Evolutionary conservation across 2,113 vertebrate genomes (phyloP).

Genomic region (Corythaixoides concolor): DNA sequence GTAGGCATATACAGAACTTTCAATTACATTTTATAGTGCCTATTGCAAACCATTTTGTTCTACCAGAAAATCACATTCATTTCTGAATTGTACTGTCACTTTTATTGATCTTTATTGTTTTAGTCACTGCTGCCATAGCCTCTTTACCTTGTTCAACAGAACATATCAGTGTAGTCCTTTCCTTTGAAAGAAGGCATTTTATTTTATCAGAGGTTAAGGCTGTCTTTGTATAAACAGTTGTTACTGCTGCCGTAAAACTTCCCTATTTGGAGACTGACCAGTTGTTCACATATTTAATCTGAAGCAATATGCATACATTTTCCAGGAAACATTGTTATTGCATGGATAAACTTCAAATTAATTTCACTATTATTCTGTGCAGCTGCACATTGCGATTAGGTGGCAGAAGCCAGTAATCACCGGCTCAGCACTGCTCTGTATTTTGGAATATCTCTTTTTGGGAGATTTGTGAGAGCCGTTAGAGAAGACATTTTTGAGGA

Average conservation of each 20-base stretch:
- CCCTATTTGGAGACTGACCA: background rate
- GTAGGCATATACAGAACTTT: background rate
- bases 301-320: background rate
- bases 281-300: background rate
- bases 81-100: conserved; percentile 26
- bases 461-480: background rate
- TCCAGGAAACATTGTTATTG: background rate
- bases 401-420: background rate
- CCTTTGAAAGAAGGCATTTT: background rate
- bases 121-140: conserved; percentile 5
- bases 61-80: background rate
- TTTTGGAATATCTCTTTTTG: background rate
- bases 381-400: background rate
- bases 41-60: conserved; percentile 25
- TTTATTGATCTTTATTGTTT: conserved; percentile 38
- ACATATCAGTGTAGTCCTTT: background rate
- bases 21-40: conserved; percentile 8
- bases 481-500: background rate
- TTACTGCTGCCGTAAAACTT: background rate
- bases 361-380: background rate
- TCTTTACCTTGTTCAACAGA: conserved; percentile 19
- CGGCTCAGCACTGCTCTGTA: background rate
- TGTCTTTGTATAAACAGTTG: background rate
- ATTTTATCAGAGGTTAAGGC: background rate
- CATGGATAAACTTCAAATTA: background rate